Conservation (phyloP, 2,888 invertebrate genomes). For the Nomada goodeniana region DNA sequence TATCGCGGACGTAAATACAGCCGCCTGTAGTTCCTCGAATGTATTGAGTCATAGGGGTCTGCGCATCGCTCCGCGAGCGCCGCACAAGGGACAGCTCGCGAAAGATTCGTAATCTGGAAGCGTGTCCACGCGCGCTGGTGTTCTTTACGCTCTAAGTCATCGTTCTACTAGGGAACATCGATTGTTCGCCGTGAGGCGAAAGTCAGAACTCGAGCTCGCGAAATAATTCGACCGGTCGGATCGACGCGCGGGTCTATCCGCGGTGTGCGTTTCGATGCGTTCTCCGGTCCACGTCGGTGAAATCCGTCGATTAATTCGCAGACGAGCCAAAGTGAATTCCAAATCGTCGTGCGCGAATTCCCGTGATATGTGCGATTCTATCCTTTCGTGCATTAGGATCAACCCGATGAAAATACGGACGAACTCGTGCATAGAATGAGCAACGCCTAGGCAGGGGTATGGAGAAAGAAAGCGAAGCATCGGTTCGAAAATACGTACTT, state of each 20-base stretch:
- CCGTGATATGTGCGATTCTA: conserved; percentile 41
- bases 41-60: conserved; percentile 42
- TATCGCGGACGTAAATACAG: conserved; percentile 47
- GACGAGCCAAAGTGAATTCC: conserved; percentile 69
- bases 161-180: conserved; percentile 12
- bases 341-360: conserved; percentile 68
- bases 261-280: not conserved
- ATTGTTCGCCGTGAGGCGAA: conserved; percentile 16
- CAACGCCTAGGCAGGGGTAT: not conserved
- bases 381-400: conserved; percentile 44
- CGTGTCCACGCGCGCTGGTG: not conserved
- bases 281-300: conserved; percentile 15
- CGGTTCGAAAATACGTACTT: conserved; percentile 63
- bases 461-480: conserved; percentile 14
- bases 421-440: not conserved
- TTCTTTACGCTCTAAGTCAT: conserved; percentile 15
- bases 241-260: not conserved
- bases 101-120: conserved; percentile 27
- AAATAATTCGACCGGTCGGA: not conserved
- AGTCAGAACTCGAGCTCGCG: conserved; percentile 13
- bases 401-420: conserved; percentile 46
- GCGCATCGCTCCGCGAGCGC: conserved; percentile 2
- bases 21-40: conserved; percentile 44
- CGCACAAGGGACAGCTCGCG: not conserved
- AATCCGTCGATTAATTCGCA: conserved; percentile 49